Percentiles rank a stretch among this genome's conserved stretches.
phyloP scores from a whole-genome alignment of 92 coral and sea anemone genomes.

The Nematostella vectensis region DNA sequence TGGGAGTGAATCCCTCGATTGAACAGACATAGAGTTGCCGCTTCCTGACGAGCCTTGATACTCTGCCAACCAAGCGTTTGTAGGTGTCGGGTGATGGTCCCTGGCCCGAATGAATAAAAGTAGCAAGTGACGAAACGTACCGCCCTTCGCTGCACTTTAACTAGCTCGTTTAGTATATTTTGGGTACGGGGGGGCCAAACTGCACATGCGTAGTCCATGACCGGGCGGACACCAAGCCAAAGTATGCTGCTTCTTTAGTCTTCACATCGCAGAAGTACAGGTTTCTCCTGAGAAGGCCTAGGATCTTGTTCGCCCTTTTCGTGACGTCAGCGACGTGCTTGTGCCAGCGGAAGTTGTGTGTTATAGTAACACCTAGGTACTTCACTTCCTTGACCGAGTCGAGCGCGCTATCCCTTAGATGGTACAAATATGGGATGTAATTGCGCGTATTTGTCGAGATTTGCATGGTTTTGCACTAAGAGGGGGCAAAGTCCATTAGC shows the following conservation, averaged over 20 bases:
- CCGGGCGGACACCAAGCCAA: constrained; percentile 8
- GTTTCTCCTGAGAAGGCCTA: constrained; percentile 8
- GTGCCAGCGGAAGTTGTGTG: constrained; percentile 3
- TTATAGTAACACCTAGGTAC: constrained; percentile 10
- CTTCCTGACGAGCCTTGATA: constrained; percentile 4
- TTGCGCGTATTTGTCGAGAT: constrained; percentile 18
- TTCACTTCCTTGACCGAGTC: constrained; percentile 2
- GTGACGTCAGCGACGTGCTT: constrained; percentile 6
- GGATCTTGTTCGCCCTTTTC: constrained; percentile 2
- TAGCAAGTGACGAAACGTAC: background rate
- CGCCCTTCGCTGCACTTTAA: constrained; percentile 3
- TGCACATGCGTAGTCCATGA: constrained; percentile 10
- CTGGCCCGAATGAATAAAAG: constrained; percentile 1
- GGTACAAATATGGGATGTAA: background rate
- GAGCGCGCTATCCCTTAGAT: background rate
- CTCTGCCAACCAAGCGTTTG: background rate
- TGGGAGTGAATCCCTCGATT: constrained; percentile 1
- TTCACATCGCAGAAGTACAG: background rate
- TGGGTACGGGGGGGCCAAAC: constrained; percentile 9
- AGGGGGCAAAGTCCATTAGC: constrained; percentile 2
- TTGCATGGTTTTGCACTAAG: constrained; percentile 4
- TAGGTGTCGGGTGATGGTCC: background rate
- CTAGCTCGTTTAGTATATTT: constrained; percentile 1
- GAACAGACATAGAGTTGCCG: constrained; percentile 4
- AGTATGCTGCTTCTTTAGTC: constrained; percentile 18